These are phyloP conservation scores for Taeniopygia guttata DNA, from an alignment of 2,797 vertebrate genomes.

Conservation along the genomic window DNA sequence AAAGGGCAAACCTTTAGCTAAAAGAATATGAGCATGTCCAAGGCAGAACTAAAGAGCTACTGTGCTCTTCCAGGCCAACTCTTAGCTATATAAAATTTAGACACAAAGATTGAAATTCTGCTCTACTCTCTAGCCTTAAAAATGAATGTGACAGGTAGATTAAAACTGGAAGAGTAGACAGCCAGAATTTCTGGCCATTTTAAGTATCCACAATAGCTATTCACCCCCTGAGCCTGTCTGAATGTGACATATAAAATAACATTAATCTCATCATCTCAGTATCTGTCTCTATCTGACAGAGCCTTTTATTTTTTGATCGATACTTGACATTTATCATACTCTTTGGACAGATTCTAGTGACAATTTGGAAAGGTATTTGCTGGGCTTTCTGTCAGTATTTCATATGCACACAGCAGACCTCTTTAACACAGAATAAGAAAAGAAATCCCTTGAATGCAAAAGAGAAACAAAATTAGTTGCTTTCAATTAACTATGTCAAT, in stretches of 20 bases:
- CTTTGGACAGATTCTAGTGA: neutral
- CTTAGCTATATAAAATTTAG: neutral
- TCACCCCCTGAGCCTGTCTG: neutral
- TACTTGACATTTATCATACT: slow-evolving; percentile 24
- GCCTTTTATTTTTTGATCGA: slow-evolving; percentile 25
- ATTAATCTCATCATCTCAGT: neutral
- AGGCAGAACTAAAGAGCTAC: neutral
- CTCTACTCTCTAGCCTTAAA: neutral
- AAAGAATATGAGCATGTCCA: neutral
- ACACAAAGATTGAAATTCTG: neutral
- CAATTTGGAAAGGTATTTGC: slow-evolving; percentile 9
- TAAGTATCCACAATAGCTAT: neutral
- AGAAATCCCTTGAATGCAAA: neutral
- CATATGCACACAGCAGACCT: neutral
- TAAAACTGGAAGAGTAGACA: neutral
- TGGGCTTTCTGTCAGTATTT: slow-evolving; percentile 29
- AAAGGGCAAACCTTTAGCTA: neutral
- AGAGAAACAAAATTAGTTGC: neutral
- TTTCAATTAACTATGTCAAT: slow-evolving; percentile 26
- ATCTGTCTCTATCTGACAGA: neutral
- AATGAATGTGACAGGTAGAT: neutral
- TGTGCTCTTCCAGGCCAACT: neutral
- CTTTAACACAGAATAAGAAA: neutral
- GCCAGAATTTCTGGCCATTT: neutral
- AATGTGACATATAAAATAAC: neutral